Percentiles rank a stretch among this genome's conserved stretches.
phyloP scores from a whole-genome alignment of 2,113 vertebrate genomes.

The Tricholaema leucomelas region DNA sequence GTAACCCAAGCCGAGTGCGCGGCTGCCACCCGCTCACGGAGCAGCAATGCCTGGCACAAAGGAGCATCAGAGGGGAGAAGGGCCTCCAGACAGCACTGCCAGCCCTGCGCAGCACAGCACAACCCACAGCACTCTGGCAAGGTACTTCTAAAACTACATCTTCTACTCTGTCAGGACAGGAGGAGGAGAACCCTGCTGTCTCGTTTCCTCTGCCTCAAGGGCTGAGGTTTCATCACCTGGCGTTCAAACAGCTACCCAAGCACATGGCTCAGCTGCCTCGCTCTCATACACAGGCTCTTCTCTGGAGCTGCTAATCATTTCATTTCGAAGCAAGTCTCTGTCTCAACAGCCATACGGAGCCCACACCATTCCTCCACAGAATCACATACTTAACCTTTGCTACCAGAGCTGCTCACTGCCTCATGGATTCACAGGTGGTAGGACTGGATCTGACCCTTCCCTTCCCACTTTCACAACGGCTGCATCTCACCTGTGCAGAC shows the following conservation, averaged over 20 bases:
- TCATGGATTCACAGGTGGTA: background rate
- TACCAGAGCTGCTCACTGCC: background rate
- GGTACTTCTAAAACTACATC: background rate
- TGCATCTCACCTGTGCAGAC: background rate
- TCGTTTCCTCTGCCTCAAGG: background rate
- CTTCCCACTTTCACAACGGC: background rate
- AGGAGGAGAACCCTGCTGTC: background rate
- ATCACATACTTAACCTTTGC: background rate
- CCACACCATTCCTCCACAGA: background rate
- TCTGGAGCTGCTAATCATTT: background rate
- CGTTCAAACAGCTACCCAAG: background rate
- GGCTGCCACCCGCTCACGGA: background rate
- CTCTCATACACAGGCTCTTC: background rate
- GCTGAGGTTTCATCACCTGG: background rate
- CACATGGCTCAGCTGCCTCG: background rate
- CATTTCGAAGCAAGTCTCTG: background rate
- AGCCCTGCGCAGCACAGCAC: background rate
- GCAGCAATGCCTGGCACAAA: background rate
- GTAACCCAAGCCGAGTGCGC: background rate
- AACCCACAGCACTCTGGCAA: background rate
- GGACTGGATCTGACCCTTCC: background rate
- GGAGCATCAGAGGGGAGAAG: constrained; percentile 4
- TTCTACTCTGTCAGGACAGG: background rate
- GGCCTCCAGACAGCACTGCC: background rate
- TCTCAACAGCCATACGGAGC: background rate